phyloP scores from a whole-genome alignment of 2,888 invertebrate species.

The Altica lythri region DNA sequence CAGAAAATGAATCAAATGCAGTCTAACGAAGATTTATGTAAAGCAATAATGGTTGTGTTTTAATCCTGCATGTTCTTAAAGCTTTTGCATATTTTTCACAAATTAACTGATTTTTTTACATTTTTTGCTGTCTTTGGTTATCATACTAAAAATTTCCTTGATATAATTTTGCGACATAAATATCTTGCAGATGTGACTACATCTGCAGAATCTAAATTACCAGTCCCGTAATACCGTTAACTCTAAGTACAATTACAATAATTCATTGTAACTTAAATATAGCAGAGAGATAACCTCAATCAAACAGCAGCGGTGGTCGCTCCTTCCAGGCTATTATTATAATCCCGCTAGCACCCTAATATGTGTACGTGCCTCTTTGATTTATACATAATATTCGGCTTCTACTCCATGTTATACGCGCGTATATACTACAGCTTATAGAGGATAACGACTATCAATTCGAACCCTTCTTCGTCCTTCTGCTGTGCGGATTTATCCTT shows the following conservation, averaged over 20 bases:
- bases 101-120: too few relatives aligned
- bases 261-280: constrained; percentile 21
- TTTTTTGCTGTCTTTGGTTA: too few relatives aligned
- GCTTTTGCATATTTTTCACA: too few relatives aligned
- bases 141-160: too few relatives aligned
- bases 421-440: constrained; percentile 5
- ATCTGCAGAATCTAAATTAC: constrained; percentile 2
- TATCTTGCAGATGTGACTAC: background rate
- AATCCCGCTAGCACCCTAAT: constrained; percentile 45
- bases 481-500: constrained; percentile 6
- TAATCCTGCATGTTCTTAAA: too few relatives aligned
- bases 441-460: constrained; percentile 6
- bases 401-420: background rate
- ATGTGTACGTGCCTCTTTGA: constrained; percentile 49
- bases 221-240: constrained; percentile 2
- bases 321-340: constrained; percentile 50
- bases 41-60: too few relatives aligned
- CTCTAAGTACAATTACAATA: constrained; percentile 16
- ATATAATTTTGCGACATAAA: too few relatives aligned
- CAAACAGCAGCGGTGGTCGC: constrained; percentile 47
- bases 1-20: too few relatives aligned
- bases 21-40: too few relatives aligned
- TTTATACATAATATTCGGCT: constrained; percentile 50
- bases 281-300: constrained; percentile 53
- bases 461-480: constrained; percentile 8